phyloP scores from a whole-genome alignment of 1,140 invertebrate genomes.

The Drosophila ogumai region DNA sequence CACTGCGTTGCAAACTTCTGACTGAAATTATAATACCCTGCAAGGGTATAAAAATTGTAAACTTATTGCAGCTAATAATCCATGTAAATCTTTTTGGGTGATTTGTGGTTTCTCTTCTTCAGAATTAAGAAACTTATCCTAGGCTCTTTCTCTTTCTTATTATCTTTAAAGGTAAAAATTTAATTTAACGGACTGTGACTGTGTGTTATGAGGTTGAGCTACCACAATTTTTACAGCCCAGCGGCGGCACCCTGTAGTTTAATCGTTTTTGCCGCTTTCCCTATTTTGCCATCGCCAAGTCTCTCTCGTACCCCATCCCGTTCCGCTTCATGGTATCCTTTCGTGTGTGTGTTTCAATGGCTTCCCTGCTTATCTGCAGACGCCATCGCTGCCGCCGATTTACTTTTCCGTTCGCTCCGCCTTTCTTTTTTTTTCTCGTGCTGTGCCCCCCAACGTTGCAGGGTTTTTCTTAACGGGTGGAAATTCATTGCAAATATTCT shows the following conservation, averaged over 20 bases:
- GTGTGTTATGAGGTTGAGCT: conserved; percentile 12
- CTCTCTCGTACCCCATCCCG: conserved; percentile 6
- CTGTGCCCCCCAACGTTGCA: conserved; percentile 1
- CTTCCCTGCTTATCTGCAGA: conserved; percentile 72
- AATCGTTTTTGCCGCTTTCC: conserved; percentile 45
- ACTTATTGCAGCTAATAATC: neutral
- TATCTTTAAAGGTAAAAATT: conserved; percentile 1
- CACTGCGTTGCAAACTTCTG: too few relatives aligned
- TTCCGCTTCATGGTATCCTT: conserved; percentile 46
- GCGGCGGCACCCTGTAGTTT: conserved; percentile 39
- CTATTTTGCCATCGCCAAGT: neutral
- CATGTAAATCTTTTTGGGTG: neutral
- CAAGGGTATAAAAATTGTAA: neutral
- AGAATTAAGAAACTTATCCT: neutral
- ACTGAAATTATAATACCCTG: too few relatives aligned
- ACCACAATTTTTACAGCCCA: conserved; percentile 25
- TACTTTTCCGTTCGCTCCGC: conserved; percentile 63
- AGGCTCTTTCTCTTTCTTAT: neutral
- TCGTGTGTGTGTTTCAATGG: conserved; percentile 71
- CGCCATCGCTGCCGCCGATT: conserved; percentile 76
- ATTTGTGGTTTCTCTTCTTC: neutral
- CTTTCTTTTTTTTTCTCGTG: neutral
- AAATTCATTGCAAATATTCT: conserved; percentile 79
- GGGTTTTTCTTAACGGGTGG: conserved; percentile 52
- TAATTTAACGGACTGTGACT: conserved; percentile 9